phyloP scores from a whole-genome alignment of 2,113 vertebrate genomes.

The Neogobius melanostomus region DNA sequence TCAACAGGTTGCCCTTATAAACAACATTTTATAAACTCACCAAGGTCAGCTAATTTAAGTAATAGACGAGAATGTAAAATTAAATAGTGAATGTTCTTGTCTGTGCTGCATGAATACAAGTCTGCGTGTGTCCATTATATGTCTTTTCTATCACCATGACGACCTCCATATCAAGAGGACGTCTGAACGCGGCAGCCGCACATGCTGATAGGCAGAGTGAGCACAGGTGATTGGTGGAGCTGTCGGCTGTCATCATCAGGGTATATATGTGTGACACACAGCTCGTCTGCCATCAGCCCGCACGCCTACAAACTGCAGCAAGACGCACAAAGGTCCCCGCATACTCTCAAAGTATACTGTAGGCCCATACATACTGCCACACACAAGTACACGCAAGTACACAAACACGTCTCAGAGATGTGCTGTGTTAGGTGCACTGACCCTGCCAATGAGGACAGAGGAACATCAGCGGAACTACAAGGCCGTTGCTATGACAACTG shows the following conservation, averaged over 20 bases:
- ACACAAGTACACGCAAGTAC: slow-evolving; percentile 18
- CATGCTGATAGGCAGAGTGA: slow-evolving; percentile 64
- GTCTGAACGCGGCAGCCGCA: slow-evolving; percentile 54
- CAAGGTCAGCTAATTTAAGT: slow-evolving; percentile 9
- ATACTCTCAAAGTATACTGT: slow-evolving; percentile 24
- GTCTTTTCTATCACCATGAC: slow-evolving; percentile 66
- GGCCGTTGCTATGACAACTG: slow-evolving; percentile 78
- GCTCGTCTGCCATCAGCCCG: slow-evolving; percentile 54
- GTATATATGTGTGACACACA: slow-evolving; percentile 64
- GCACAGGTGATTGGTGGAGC: slow-evolving; percentile 71
- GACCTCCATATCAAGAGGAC: slow-evolving; percentile 66
- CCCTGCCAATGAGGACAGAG: slow-evolving; percentile 77
- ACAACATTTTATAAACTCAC: slow-evolving; percentile 20
- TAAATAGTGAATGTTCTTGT: slow-evolving; percentile 5
- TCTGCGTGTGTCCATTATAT: slow-evolving; percentile 52
- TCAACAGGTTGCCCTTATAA: slow-evolving; percentile 62
- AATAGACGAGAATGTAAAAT: background rate
- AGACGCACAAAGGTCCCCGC: slow-evolving; percentile 58
- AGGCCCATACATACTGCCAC: slow-evolving; percentile 9
- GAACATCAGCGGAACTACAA: slow-evolving; percentile 75
- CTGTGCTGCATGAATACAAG: slow-evolving; percentile 9
- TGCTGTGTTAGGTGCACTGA: slow-evolving; percentile 71
- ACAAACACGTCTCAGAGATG: slow-evolving; percentile 47
- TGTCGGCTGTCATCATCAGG: slow-evolving; percentile 67
- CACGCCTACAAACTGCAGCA: slow-evolving; percentile 64